Base-by-base conservation (phyloP, 1,140 invertebrate species). In the Calycopis cecrops region DNA sequence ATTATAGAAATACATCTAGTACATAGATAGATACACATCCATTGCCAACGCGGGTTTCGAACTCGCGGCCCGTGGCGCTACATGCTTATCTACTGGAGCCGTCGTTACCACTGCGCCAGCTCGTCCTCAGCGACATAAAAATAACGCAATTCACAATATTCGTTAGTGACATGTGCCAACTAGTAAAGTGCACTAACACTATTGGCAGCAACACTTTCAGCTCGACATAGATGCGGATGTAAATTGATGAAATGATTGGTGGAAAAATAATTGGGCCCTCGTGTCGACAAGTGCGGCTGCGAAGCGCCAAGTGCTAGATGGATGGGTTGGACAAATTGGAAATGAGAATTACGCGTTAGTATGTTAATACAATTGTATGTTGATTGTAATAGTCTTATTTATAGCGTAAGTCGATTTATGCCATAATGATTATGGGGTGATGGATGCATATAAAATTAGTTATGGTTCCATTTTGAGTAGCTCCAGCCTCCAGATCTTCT, bases 191-290 rank as follows among this genome's bases (percentile, higher is more conserved):
- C 7, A 44, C 16, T 16, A 16, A 16, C 16, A 44, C 40, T 14
- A 9, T 44, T 44, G 14, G 2, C 11, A 14, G n/a, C 7, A 44
- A 16, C 40, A 44, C 40, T 44, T 37, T 9, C 21, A 28, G 21
- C 40, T 44, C 40, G 40, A 44, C 14, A 44, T 16, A 44, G 40
- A 44, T 44, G 40, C 16, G 12, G 17, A 9, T 44, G 40, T 16
- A 44, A 44, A 44, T 14, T 44, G 40, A 44, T 44, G 40, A 44
- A 9, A 16, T 44, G 17, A 44, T 44, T 44, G 40, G 17, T 44
- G 40, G 40, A 44, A 44, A 44, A 44, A 44, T 44, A 44, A 44
- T 44, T 44, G 40, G 40, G 17, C 9, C 14, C 40, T 44, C 21
- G 40, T 44, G 6, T 44, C 16, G 16, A 44, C 40, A 16, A 16